Base-by-base conservation (phyloP, 1,140 invertebrate species). In the Eueides isabella region DNA sequence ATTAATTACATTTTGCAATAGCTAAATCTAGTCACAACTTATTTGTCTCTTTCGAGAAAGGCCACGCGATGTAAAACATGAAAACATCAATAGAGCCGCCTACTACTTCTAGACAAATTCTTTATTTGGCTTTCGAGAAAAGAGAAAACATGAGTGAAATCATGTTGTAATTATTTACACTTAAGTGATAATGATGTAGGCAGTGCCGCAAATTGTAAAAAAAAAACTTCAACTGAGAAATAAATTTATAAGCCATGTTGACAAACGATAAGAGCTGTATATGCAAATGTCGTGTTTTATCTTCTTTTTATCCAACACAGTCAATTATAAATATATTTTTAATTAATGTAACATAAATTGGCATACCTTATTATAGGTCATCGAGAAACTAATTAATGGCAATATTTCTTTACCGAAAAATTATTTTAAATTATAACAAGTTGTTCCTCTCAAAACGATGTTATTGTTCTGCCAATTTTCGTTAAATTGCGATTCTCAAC, bases 391-490 rank as follows among this genome's bases (percentile, higher is more conserved):
- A 55, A 55, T 55, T 55, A 26, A 55, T 12, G 23, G 48, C 26
- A 55, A 55, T 55, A 55, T 55, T 55, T 55, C 23, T 55, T 23
- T 55, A 55, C 48, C 2, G 48, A 2, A 55, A 12, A 55, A 26
- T 55, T 26, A 1, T 55, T 55, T 55, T 55, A 55, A 55, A 23
- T 26, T 55, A 55, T 55, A 55, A 26, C 19, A 26, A 23, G 29
- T 63, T 33, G 67, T 61, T 55, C 48, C 38, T 69, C 29, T 68
- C 76, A 74, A 19, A 74, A 19, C 33, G 3, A 9, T 14, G 12
- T 28, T 48, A 78, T 78, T 75, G 76, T 75, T 65, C 70, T 75
- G 76, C 64, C 76, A 78, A 70, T 73, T 79, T 67, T 44, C 63
- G 44, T 70, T 73, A 33, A 65, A 72, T 70, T 68, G 61, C 68